Evolutionary conservation across 2,113 vertebrate genomes (phyloP).

Genomic region (Chunga burmeisteri): DNA sequence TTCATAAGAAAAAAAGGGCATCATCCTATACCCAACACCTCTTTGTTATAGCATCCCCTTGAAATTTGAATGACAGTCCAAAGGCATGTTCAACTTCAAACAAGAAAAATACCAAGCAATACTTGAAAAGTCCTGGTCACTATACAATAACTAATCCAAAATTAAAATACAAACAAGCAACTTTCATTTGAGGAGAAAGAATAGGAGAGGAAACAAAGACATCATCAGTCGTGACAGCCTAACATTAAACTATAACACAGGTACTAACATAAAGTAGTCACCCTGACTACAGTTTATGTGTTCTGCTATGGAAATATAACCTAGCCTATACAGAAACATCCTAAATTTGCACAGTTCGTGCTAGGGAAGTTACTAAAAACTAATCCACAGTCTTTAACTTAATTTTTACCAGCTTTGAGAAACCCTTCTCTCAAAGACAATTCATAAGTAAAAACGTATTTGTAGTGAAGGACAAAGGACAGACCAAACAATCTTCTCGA

Average conservation of each 20-base stretch:
- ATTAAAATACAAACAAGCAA: neutral
- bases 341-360: neutral
- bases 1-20: neutral
- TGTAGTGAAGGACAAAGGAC: neutral
- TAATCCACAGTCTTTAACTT: neutral
- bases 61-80: neutral
- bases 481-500: neutral
- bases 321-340: neutral
- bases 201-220: neutral
- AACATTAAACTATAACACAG: neutral
- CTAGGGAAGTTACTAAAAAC: neutral
- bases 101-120: neutral
- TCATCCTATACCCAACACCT: neutral
- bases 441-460: neutral
- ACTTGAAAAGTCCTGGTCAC: neutral
- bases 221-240: neutral
- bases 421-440: neutral
- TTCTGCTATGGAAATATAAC: neutral
- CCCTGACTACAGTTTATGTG: neutral
- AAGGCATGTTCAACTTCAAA: neutral
- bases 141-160: neutral
- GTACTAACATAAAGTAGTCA: neutral
- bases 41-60: neutral
- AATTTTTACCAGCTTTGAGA: neutral
- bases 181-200: neutral